Percentiles rank a stretch among this genome's conserved stretches.
Evolutionary conservation across 2,888 invertebrate genomes (phyloP).

Genomic region (Tetragnatha montana): DNA sequence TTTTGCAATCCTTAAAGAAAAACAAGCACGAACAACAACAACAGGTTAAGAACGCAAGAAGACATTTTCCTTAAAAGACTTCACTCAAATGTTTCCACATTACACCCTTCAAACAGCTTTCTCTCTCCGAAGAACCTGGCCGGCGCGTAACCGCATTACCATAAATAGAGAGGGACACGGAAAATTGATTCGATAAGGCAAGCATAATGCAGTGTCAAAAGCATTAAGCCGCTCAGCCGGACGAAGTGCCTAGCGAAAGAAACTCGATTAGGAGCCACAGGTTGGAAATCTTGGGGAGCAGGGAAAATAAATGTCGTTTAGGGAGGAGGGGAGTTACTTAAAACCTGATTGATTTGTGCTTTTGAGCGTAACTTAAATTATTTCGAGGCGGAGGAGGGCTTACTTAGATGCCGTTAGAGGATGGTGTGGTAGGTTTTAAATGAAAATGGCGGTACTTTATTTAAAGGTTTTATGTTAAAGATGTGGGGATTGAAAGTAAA

Average conservation of each 20-base stretch:
- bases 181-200: slow-evolving; percentile 52
- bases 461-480: no score
- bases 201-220: slow-evolving; percentile 46
- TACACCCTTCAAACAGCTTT: no score
- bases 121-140: not conserved
- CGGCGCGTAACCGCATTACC: slow-evolving; percentile 31
- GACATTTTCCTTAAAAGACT: not conserved
- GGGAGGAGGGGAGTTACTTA: no score
- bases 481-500: no score
- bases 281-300: slow-evolving; percentile 3
- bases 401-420: no score
- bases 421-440: no score
- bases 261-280: slow-evolving; percentile 50
- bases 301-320: not conserved
- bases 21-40: not conserved
- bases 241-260: slow-evolving; percentile 21
- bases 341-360: not conserved
- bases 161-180: slow-evolving; percentile 17
- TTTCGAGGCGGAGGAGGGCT: no score
- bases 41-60: not conserved
- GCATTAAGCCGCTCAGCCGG: slow-evolving; percentile 26
- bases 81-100: no score
- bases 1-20: no score
- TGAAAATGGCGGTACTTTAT: no score
- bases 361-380: not conserved